phyloP scores from a whole-genome alignment of 2,797 vertebrate species.

The Salmo trutta region DNA sequence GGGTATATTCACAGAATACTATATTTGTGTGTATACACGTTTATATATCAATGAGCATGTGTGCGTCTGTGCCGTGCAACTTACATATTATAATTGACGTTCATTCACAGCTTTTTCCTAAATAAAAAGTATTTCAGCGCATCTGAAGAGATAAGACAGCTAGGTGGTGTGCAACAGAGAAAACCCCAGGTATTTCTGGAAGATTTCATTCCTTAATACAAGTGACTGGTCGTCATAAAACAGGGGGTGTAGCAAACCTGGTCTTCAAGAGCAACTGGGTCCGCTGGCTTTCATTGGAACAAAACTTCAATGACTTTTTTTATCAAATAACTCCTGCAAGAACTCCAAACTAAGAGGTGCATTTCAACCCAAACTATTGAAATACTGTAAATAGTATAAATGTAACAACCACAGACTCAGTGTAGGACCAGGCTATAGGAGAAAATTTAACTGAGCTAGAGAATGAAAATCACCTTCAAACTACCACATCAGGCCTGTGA shows the following conservation, averaged over 20 bases:
- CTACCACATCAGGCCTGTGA: not conserved
- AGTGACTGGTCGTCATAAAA: not conserved
- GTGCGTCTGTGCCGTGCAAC: not conserved
- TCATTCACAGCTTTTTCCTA: slow-evolving; percentile 7
- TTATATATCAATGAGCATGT: not conserved
- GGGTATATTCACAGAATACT: slow-evolving; percentile 2
- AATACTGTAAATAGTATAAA: not conserved
- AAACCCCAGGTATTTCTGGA: not conserved
- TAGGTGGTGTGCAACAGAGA: not conserved
- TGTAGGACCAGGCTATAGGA: not conserved
- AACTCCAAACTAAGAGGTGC: not conserved
- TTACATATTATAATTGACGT: not conserved
- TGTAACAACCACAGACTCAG: not conserved
- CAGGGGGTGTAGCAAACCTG: not conserved
- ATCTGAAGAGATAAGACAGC: not conserved
- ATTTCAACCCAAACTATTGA: not conserved
- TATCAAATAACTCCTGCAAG: not conserved
- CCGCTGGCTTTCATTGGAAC: not conserved
- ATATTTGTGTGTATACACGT: slow-evolving; percentile 6
- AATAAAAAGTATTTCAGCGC: not conserved
- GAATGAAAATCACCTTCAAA: not conserved
- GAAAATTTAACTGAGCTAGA: not conserved
- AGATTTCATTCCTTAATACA: not conserved
- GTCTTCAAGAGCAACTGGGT: not conserved
- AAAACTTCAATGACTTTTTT: not conserved